Evolutionary conservation across 1,140 invertebrate species (phyloP), one percentile per base, ranked within the genome.

Genomic region (Tetramorium alpestre): DNA sequence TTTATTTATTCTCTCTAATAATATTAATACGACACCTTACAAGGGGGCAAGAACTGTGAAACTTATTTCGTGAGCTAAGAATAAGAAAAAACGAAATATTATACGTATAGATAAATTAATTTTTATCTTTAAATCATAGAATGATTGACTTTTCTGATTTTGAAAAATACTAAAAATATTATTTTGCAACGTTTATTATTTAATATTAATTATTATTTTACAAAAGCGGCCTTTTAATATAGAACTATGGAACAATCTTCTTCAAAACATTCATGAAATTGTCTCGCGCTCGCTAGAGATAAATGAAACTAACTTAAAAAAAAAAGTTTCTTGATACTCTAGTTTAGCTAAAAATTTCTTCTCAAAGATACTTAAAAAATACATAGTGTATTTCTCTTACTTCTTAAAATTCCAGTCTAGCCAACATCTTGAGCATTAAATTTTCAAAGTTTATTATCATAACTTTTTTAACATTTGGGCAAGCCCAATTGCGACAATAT

Each of bases 401-500:
- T 81, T 28, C 5, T 54, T 56, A 81, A 70, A 81, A 44, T 69
- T 69, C 10, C 3, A 13, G 0, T 69, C 10, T 49, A 56, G 38
- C 51, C 41, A 56, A 56, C 13, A 44, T 70, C 18, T 56, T 28
- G 22, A 16, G 10, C 64, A 8, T 33, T 80, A 0, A 80, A 22
- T 16, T 54, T 41, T 3, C 5, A 70, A 69, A 69, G 11, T 77
- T 22, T 78, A 65, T 60, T 86, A 54, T 77, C 41, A 13, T 25
- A 72, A 77, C 47, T 54, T 60, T 87, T 60, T 58, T n/a, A 16
- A 87, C 69, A 54, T 47, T 28, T 75, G 22, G 22, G 41, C 33
- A 84, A 5, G 47, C 13, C 33, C 73, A 28, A 76, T 76, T 75
- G 56, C 25, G 88, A 90, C 89, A 90, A 89, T 89, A 87, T 87